A percentile compares a stretch with the other conserved stretches of the same genome.
Evolutionary conservation across 1,140 invertebrate genomes (phyloP).

Genomic region (Achroia grisella): DNA sequence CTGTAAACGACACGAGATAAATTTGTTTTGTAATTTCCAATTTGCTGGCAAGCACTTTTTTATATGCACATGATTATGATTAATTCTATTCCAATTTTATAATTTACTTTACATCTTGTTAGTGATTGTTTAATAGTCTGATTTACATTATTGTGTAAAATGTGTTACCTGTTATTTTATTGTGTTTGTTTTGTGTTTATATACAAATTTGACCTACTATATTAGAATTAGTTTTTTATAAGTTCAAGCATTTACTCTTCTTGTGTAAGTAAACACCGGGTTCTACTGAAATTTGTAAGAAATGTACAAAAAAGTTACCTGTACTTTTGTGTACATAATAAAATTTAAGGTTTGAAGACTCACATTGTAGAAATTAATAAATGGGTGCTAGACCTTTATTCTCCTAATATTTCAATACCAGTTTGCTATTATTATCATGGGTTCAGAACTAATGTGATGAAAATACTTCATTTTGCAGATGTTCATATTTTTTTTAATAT

Average conservation of each 20-base stretch:
- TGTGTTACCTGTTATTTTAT: slow-evolving; percentile 38
- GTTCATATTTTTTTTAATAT: background rate
- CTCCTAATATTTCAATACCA: slow-evolving; percentile 6
- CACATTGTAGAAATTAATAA: slow-evolving; percentile 15
- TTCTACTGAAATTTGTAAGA: slow-evolving; percentile 15
- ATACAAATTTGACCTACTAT: slow-evolving; percentile 7
- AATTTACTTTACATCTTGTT: slow-evolving; percentile 39
- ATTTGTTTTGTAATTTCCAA: slow-evolving; percentile 7
- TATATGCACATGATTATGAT: slow-evolving; percentile 30
- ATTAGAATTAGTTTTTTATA: slow-evolving; percentile 11
- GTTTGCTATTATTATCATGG: slow-evolving; percentile 7
- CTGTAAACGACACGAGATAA: no score
- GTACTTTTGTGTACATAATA: slow-evolving; percentile 43
- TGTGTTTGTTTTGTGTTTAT: slow-evolving; percentile 13
- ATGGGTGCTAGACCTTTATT: slow-evolving; percentile 37
- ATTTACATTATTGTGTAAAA: slow-evolving; percentile 29
- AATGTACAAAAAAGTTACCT: slow-evolving; percentile 67
- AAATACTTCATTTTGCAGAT: slow-evolving; percentile 5
- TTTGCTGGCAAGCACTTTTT: slow-evolving; percentile 34
- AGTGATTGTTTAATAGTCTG: slow-evolving; percentile 44
- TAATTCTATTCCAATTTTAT: slow-evolving; percentile 36
- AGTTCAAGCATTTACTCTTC: slow-evolving; percentile 24
- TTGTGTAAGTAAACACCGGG: background rate
- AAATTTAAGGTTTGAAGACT: slow-evolving; percentile 13
- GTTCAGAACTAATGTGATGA: background rate